These are phyloP conservation scores for Ceratina japonica DNA, from an alignment of 1,140 invertebrate genomes.

Conservation along the genomic window DNA sequence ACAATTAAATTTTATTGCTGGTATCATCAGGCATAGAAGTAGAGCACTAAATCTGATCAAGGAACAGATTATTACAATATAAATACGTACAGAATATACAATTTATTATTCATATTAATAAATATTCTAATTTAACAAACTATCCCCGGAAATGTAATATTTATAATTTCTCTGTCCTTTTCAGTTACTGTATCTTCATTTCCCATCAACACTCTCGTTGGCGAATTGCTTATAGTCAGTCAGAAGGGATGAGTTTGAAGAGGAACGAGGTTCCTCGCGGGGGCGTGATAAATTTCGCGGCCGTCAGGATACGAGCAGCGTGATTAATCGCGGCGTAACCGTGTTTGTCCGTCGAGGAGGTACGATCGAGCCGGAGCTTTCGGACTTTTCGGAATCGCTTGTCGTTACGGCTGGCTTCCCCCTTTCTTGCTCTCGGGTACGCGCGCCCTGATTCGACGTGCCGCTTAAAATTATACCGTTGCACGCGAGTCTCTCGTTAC, in stretches of 20 bases:
- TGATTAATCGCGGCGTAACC: conserved; percentile 46
- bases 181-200: too few relatives aligned
- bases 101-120: too few relatives aligned
- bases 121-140: too few relatives aligned
- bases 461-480: conserved; percentile 50
- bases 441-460: conserved; percentile 42
- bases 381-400: conserved; percentile 58
- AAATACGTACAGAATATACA: too few relatives aligned
- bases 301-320: conserved; percentile 9
- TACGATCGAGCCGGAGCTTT: conserved; percentile 41
- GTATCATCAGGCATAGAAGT: too few relatives aligned
- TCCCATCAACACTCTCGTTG: too few relatives aligned
- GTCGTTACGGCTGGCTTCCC: conserved; percentile 33
- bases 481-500: conserved; percentile 60
- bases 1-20: too few relatives aligned
- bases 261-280: conserved; percentile 31
- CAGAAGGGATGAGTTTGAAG: background rate
- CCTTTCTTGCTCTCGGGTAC: background rate
- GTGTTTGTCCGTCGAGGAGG: conserved; percentile 21
- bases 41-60: too few relatives aligned
- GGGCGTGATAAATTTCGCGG: conserved; percentile 34
- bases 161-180: too few relatives aligned
- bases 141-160: too few relatives aligned
- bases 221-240: too few relatives aligned
- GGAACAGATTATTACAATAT: too few relatives aligned